phyloP scores from a whole-genome alignment of 2,797 vertebrate species.

The Arrhamphus sclerolepis region DNA sequence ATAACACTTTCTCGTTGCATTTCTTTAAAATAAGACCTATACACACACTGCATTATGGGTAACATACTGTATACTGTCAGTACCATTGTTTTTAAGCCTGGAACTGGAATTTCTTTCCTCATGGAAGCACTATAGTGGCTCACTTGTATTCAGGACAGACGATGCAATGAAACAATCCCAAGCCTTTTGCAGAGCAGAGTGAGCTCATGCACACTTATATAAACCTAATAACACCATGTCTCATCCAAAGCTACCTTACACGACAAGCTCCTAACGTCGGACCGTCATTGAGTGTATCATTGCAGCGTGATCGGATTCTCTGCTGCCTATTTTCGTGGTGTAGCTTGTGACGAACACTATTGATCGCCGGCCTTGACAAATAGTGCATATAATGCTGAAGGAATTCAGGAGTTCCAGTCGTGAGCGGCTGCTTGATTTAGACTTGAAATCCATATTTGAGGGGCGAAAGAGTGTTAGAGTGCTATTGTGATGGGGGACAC shows the following conservation, averaged over 20 bases:
- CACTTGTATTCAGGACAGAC: conserved; percentile 61
- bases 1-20: background rate
- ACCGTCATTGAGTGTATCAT: conserved; percentile 39
- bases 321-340: conserved; percentile 15
- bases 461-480: conserved; percentile 3
- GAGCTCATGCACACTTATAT: conserved; percentile 55
- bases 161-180: conserved; percentile 56
- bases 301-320: conserved; percentile 59
- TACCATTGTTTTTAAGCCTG: conserved; percentile 50
- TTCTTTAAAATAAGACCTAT: background rate
- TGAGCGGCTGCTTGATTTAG: conserved; percentile 24
- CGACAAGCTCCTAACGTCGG: conserved; percentile 47
- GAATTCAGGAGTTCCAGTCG: conserved; percentile 48
- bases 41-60: conserved; percentile 24
- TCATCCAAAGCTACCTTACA: conserved; percentile 61
- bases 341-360: conserved; percentile 61
- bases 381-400: conserved; percentile 45
- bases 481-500: conserved; percentile 26
- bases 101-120: conserved; percentile 61
- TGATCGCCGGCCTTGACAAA: conserved; percentile 58
- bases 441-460: conserved; percentile 38
- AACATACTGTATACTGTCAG: conserved; percentile 45
- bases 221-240: conserved; percentile 61
- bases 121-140: conserved; percentile 51
- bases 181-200: conserved; percentile 52